Conservation (phyloP, 2,113 vertebrate genomes). For the Rhombomys opimus region DNA sequence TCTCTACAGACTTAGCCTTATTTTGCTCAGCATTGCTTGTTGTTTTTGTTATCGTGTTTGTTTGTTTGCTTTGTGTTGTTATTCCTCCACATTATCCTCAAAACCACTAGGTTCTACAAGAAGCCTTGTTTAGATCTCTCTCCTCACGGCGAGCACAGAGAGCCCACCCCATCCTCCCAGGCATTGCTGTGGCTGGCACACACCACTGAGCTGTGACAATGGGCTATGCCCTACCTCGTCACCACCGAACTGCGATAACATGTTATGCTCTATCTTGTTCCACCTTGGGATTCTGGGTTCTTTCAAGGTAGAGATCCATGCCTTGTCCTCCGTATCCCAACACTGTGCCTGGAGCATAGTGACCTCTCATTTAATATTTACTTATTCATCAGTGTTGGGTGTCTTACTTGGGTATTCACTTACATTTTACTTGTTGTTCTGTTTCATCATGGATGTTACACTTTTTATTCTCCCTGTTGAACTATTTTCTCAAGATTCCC, state of each 20-base stretch:
- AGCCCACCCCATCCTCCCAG: background rate
- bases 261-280: background rate
- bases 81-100: background rate
- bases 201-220: too few species aligned
- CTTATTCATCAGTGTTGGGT: background rate
- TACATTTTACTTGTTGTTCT: background rate
- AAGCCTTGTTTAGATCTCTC: background rate
- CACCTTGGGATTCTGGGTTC: background rate
- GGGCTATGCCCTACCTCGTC: too few species aligned
- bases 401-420: background rate
- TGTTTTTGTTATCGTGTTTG: background rate
- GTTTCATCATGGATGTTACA: background rate
- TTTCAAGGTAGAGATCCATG: background rate
- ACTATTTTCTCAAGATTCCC: background rate
- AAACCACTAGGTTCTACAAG: background rate
- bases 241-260: fast-evolving
- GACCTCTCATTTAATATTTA: background rate
- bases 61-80: background rate
- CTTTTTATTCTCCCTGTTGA: background rate
- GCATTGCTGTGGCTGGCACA: background rate
- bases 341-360: background rate
- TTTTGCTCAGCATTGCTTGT: background rate
- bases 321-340: background rate
- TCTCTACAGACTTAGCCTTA: background rate
- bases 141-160: background rate